These are phyloP conservation scores for Drosophila albomicans DNA, from an alignment of 1,140 invertebrate species.

Conservation along the genomic window DNA sequence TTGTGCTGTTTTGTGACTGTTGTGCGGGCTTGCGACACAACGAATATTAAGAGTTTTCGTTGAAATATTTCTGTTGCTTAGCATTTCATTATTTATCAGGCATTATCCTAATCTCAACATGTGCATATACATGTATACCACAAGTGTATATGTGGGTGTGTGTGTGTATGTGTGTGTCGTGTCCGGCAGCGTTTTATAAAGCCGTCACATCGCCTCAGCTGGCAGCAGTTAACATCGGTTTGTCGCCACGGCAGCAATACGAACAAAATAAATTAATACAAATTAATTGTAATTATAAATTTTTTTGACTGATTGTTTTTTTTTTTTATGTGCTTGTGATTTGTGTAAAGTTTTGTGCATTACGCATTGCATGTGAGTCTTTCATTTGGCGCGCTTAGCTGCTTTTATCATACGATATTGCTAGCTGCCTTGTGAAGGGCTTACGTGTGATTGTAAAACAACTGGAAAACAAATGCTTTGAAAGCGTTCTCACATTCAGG, in stretches of 20 bases:
- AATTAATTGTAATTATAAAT: background rate
- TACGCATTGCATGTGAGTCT: constrained; percentile 73
- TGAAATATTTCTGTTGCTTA: constrained; percentile 27
- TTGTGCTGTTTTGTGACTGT: background rate
- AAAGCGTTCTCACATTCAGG: background rate
- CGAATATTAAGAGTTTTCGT: constrained; percentile 17
- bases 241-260: constrained; percentile 19
- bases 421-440: constrained; percentile 85
- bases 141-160: background rate
- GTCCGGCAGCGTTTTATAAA: constrained; percentile 38
- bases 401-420: constrained; percentile 58
- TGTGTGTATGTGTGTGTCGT: constrained; percentile 4
- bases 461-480: constrained; percentile 23
- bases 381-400: constrained; percentile 80
- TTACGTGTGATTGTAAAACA: constrained; percentile 76
- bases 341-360: constrained; percentile 4
- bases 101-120: constrained; percentile 46
- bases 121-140: background rate
- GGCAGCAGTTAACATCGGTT: constrained; percentile 38
- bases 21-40: constrained; percentile 3
- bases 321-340: background rate
- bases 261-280: background rate
- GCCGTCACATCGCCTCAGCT: background rate
- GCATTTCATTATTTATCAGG: constrained; percentile 27
- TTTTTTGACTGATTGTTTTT: constrained; percentile 8